phyloP scores from a whole-genome alignment of 2,888 invertebrate species.

The Meliscaeva auricollis region DNA sequence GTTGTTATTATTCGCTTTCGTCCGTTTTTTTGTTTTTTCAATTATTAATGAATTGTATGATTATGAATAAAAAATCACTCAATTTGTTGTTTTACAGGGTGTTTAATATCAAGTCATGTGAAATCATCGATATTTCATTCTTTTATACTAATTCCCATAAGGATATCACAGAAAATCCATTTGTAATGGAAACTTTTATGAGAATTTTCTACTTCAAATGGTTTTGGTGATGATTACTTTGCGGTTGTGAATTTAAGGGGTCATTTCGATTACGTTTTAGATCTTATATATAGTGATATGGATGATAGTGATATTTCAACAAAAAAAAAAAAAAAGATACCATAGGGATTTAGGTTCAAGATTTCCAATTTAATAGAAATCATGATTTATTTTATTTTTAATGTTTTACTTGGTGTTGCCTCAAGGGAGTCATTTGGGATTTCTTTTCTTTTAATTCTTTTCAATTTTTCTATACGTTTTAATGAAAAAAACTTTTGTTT shows the following conservation, averaged over 20 bases:
- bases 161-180: not conserved
- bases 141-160: not conserved
- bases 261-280: not conserved
- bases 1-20: not conserved
- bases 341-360: not conserved
- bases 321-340: slow-evolving; percentile 8
- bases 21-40: not conserved
- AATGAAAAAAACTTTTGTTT: too few relatives aligned
- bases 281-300: not conserved
- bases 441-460: slow-evolving; percentile 12
- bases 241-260: not conserved
- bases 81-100: not conserved
- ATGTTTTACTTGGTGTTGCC: not conserved
- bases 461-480: not conserved
- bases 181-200: slow-evolving; percentile 3
- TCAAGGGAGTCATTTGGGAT: slow-evolving; percentile 11
- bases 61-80: slow-evolving; percentile 36
- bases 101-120: not conserved
- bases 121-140: not conserved
- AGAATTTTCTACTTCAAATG: not conserved
- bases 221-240: not conserved
- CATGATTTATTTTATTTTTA: not conserved
- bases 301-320: not conserved
- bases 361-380: not conserved
- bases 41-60: slow-evolving; percentile 31